Evolutionary conservation across 2,888 invertebrate genomes (phyloP).

Genomic region (Linnaemya tessellans): DNA sequence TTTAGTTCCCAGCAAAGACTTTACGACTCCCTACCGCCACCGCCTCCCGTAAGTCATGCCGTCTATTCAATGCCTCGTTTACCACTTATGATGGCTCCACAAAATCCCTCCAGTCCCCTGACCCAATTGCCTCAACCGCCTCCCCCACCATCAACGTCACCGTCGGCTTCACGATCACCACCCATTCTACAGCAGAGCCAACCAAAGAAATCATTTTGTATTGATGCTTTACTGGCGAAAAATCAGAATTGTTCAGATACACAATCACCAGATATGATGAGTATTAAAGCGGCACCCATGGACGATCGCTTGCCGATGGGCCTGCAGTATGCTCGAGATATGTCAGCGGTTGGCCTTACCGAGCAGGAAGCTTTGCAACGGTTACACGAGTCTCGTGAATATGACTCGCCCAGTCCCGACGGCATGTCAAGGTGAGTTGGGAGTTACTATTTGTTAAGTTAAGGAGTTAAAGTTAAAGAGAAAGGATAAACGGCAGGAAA

Average conservation of each 20-base stretch:
- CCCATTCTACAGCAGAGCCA: conserved; percentile 75
- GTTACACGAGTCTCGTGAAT: conserved; percentile 81
- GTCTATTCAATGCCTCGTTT: conserved; percentile 78
- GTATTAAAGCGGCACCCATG: conserved; percentile 68
- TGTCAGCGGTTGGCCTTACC: conserved; percentile 75
- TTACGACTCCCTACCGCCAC: conserved; percentile 64
- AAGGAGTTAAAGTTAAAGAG: neutral
- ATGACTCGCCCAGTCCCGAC: conserved; percentile 83
- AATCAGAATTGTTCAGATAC: conserved; percentile 82
- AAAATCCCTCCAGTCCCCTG: conserved; percentile 67
- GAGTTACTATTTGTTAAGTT: neutral
- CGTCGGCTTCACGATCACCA: conserved; percentile 71
- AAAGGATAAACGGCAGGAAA: too few species aligned
- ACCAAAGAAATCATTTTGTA: conserved; percentile 92
- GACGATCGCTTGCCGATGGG: conserved; percentile 78
- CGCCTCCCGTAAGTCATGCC: conserved; percentile 75
- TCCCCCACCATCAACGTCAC: conserved; percentile 57
- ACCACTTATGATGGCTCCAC: conserved; percentile 76
- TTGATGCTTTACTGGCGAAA: conserved; percentile 92
- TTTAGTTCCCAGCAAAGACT: conserved; percentile 70
- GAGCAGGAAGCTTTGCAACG: conserved; percentile 82
- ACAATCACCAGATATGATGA: conserved; percentile 34
- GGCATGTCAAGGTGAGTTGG: conserved; percentile 82
- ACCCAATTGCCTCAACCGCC: conserved; percentile 52
- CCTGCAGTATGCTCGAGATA: conserved; percentile 78